A percentile compares a stretch with the other conserved stretches of the same genome.
These are phyloP conservation scores for Phyllostomus discolor DNA, from an alignment of 2,113 vertebrate genomes.

Conservation along the genomic window DNA sequence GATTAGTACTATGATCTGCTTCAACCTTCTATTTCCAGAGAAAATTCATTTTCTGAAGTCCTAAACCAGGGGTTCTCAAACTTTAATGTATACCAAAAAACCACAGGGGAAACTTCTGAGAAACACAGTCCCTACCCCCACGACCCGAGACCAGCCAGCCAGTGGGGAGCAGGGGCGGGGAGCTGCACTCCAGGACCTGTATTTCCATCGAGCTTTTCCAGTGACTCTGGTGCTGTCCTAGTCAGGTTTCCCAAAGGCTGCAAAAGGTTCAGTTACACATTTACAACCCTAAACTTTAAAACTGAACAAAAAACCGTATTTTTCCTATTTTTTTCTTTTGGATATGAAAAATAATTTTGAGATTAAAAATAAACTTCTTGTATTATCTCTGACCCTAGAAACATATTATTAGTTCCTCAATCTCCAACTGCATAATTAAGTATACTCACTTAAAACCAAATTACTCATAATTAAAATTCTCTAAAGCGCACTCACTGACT, in stretches of 20 bases:
- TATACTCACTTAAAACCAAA: constrained; percentile 24
- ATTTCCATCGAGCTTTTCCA: neutral
- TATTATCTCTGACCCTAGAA: neutral
- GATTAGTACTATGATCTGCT: neutral
- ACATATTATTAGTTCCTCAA: neutral
- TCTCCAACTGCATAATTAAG: neutral
- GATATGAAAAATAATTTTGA: constrained; percentile 25
- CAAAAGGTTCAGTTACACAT: neutral
- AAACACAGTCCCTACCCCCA: neutral
- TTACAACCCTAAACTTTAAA: neutral
- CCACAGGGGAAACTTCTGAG: neutral
- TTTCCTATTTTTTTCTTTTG: neutral
- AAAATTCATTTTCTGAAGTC: neutral
- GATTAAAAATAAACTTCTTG: constrained; percentile 34
- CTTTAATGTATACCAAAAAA: neutral
- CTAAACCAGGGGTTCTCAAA: neutral
- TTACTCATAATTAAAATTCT: constrained; percentile 14
- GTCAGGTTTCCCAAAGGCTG: neutral
- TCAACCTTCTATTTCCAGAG: neutral
- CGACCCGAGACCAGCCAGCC: neutral
- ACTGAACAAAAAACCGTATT: neutral
- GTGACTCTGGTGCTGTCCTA: neutral
- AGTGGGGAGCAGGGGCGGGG: neutral
- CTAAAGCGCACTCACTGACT: neutral
- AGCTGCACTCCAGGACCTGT: neutral